Evolutionary conservation across 1,140 invertebrate genomes (phyloP), one percentile per base, ranked within the genome.

Genomic region (Globodera ellingtonae): DNA sequence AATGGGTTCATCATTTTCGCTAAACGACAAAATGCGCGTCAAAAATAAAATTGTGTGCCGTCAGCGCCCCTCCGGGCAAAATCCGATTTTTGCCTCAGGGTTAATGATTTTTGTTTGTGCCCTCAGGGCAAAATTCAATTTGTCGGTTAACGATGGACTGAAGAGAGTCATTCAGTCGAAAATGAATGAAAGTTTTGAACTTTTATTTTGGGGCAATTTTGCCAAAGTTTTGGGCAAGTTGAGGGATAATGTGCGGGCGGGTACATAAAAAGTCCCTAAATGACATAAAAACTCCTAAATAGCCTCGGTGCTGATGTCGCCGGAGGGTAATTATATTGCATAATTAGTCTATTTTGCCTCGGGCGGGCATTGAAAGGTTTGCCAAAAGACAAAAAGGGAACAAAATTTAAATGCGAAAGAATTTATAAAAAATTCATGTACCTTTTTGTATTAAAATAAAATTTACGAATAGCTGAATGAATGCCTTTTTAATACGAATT

Each of bases 291-390:
- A 52, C 50, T 5, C 56, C 56, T 6, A 62, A 59, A 62, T 62
- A 15, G 56, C 56, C 56, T 6, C 35, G 35, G 35, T 35, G 35
- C 35, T 35, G 35, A 62, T 62, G 56, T 62, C 56, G 56, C 56
- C 56, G 56, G 56, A 62, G 56, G 56, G 56, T 62, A 62, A 62
- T 62, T 62, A 62, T 62, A 18, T 62, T 62, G 56, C 56, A 62
- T 62, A 62, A 62, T 62, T 62, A 62, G 56, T 62, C 56, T 15
- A 13, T 62, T 15, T 62, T 13, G 10, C 13, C 56, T 18, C 56
- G 56, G 56, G 18, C 13, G 10, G 13, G 10, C 10, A 15, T 15
- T 15, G 15, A 62, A 15, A 62, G 15, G 10, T 15, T 62, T 62
- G 13, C 18, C 10, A 18, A 18, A 62, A 62, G 13, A 35, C 35